phyloP scores from a whole-genome alignment of 1,140 invertebrate species.

The Aricia agestis region DNA sequence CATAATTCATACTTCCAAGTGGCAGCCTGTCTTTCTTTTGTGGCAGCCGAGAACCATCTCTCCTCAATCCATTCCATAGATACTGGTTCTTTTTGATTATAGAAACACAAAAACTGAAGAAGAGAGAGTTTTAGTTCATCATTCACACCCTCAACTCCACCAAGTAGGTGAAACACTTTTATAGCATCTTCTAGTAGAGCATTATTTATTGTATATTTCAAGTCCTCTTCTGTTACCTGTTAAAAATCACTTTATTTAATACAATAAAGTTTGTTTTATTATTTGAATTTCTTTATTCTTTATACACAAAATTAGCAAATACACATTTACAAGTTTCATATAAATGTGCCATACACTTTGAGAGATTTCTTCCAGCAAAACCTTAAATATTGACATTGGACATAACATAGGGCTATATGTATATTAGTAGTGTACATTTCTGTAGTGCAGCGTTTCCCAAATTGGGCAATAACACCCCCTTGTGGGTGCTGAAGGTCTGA shows the following conservation, averaged over 20 bases:
- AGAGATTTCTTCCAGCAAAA: too few relatives aligned
- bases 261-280: too few relatives aligned
- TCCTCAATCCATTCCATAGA: slow-evolving; percentile 85
- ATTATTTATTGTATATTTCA: slow-evolving; percentile 80
- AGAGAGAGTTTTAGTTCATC: slow-evolving; percentile 81
- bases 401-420: too few relatives aligned
- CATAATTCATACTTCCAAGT: slow-evolving; percentile 81
- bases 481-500: too few relatives aligned
- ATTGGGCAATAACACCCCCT: too few relatives aligned
- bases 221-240: slow-evolving; percentile 78
- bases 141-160: slow-evolving; percentile 78
- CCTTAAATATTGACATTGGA: too few relatives aligned
- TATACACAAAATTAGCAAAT: too few relatives aligned
- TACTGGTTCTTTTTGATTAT: slow-evolving; percentile 82
- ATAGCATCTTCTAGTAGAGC: slow-evolving; percentile 82
- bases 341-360: too few relatives aligned
- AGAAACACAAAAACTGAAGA: slow-evolving; percentile 90
- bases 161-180: slow-evolving; percentile 84
- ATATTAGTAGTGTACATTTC: too few relatives aligned
- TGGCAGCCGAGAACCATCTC: slow-evolving; percentile 81
- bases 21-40: slow-evolving; percentile 77
- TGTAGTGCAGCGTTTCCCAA: too few relatives aligned
- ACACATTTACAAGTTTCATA: too few relatives aligned
- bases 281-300: too few relatives aligned
- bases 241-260: neutral